Percentiles rank a stretch among this genome's conserved stretches.
These are phyloP conservation scores for Coptotermes formosanus DNA, from an alignment of 1,140 invertebrate genomes.

Conservation along the genomic window DNA sequence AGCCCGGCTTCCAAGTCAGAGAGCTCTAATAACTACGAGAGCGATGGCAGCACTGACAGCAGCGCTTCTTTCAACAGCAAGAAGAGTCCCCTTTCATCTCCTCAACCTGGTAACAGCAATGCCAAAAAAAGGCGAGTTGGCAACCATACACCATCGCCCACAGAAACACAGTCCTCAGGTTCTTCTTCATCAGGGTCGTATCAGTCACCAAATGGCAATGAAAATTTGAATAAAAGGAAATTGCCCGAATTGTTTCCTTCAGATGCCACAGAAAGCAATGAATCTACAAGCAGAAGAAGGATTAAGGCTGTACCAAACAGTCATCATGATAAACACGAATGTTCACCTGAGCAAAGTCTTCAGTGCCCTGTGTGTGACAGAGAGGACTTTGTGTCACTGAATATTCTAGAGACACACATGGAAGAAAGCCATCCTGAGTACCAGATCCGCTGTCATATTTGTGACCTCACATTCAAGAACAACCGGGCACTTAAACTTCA, in stretches of 20 bases:
- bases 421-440: slow-evolving; percentile 69
- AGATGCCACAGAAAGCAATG: slow-evolving; percentile 22
- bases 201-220: background rate
- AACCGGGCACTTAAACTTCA: slow-evolving; percentile 68
- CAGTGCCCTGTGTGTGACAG: slow-evolving; percentile 60
- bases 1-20: slow-evolving; percentile 34
- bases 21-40: slow-evolving; percentile 40
- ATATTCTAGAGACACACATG: slow-evolving; percentile 64
- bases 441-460: slow-evolving; percentile 66
- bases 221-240: slow-evolving; percentile 14
- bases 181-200: background rate
- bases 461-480: slow-evolving; percentile 67
- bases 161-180: background rate
- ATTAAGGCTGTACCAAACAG: background rate
- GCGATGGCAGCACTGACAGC: slow-evolving; percentile 46
- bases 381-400: slow-evolving; percentile 58
- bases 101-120: slow-evolving; percentile 39
- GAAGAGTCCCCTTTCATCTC: slow-evolving; percentile 41
- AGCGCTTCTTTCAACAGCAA: slow-evolving; percentile 33
- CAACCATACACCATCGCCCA: background rate
- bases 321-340: background rate
- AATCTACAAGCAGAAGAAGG: slow-evolving; percentile 26
- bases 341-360: slow-evolving; percentile 36
- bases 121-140: slow-evolving; percentile 19
- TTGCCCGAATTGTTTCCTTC: slow-evolving; percentile 7